Base-by-base conservation (phyloP, 2,888 invertebrate species). In the Dicyrtoma fusca region DNA sequence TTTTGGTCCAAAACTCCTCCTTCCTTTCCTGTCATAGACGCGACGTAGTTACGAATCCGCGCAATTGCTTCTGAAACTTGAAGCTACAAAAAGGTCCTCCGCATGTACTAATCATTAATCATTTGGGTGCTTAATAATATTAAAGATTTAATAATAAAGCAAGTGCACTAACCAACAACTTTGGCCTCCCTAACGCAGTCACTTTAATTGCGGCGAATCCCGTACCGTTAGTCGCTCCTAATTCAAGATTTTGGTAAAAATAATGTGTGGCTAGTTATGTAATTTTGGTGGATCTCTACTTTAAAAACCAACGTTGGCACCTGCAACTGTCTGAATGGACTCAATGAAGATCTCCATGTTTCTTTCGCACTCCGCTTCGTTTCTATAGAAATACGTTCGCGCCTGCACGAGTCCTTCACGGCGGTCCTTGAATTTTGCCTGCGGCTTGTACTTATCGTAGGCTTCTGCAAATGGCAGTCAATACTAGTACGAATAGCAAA, bases 21-120 rank as follows among this genome's bases (percentile, higher is more conserved):
- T 76, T 89, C 89, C 21, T 81, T 80, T 10, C 92, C 95, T 25
- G 92, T 92, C 64, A 97, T 89, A 82, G 94, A 91, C 80, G 92
- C 90, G 89, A 97, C 97, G 85, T 97, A 97, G 84, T 91, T 90
- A 81, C 97, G 91, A 51, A 97, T 93, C 81, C 95, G 90, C 88
- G 94, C 95, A 81, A 99, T 95, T 81, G 97, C 97, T 86, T 98
- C 97, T 8, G 97, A 97, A 78, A 97, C 86, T 88, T 97, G 97
- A 79, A 98, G 88, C 97, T 97, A 85, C 62, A 86, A 84, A 81
- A n/a, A n/a, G n/a, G n/a, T n/a, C n/a, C n/a, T n/a, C n/a, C n/a
- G n/a, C n/a, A n/a, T n/a, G n/a, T n/a, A n/a, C n/a, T n/a, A n/a
- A n/a, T n/a, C n/a, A n/a, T n/a, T n/a, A n/a, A n/a, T 49, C 4